Conservation (phyloP, 2,113 vertebrate genomes). For the Gulo gulo region DNA sequence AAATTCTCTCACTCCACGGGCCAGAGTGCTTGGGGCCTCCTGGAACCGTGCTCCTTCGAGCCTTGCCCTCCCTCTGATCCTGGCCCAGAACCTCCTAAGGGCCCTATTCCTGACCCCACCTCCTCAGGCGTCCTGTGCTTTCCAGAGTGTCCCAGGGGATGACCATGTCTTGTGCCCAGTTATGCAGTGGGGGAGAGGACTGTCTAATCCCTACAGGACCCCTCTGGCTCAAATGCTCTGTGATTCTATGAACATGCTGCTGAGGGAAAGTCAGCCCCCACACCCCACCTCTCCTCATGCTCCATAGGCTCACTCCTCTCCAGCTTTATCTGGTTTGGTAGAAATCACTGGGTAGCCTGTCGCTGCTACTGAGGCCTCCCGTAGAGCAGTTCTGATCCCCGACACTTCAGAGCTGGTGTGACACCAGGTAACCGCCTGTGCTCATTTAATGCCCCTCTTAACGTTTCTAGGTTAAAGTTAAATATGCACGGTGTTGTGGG, state of each 20-base stretch:
- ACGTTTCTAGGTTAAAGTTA: background rate
- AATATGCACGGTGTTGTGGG: accelerated
- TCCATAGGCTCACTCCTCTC: background rate
- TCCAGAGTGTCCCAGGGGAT: background rate
- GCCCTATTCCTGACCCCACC: background rate
- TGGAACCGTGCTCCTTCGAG: background rate
- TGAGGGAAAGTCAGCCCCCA: background rate
- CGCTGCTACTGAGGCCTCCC: background rate
- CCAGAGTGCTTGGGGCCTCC: background rate
- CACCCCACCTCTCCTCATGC: background rate
- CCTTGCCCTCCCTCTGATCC: background rate
- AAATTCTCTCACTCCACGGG: background rate
- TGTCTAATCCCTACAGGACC: background rate
- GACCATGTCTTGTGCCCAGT: background rate
- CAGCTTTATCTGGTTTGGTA: background rate
- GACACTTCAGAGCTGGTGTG: background rate
- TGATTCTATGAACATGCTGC: background rate
- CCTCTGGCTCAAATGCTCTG: background rate
- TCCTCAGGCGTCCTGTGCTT: background rate
- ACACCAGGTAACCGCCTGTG: background rate
- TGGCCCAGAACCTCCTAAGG: background rate
- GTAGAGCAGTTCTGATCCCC: background rate
- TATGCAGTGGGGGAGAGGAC: background rate
- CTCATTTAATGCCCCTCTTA: background rate
- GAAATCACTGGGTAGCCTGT: background rate